Percentiles rank a stretch among this genome's conserved stretches.
Evolutionary conservation across 2,888 invertebrate genomes (phyloP).

Genomic region (Sarcophaga caerulescens): DNA sequence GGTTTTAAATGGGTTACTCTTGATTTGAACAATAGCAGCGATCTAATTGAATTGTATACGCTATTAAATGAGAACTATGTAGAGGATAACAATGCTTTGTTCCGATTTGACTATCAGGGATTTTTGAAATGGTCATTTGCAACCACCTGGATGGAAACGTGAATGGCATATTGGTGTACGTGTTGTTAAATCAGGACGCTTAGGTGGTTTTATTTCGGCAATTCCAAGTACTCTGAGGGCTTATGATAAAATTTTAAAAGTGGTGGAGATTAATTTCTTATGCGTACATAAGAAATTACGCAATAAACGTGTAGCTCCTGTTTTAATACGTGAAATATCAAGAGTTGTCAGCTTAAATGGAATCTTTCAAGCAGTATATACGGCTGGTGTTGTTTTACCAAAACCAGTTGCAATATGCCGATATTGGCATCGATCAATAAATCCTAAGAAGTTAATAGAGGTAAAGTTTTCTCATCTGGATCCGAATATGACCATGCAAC

Average conservation of each 20-base stretch:
- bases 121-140: slow-evolving; percentile 99
- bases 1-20: slow-evolving; percentile 98
- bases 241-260: slow-evolving; percentile 91
- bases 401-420: slow-evolving; percentile 98
- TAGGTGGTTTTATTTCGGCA: slow-evolving; percentile 99
- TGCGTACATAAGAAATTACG: slow-evolving; percentile 99
- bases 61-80: slow-evolving; percentile 99
- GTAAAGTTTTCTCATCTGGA: slow-evolving; percentile 98
- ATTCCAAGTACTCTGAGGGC: slow-evolving; percentile 96
- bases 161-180: slow-evolving; percentile 98
- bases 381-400: slow-evolving; percentile 98
- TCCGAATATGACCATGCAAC: slow-evolving; percentile 99
- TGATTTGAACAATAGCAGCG: slow-evolving; percentile 92
- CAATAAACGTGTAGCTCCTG: slow-evolving; percentile 98
- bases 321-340: slow-evolving; percentile 98
- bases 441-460: slow-evolving; percentile 99
- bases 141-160: slow-evolving; percentile 97
- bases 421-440: slow-evolving; percentile 99
- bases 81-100: slow-evolving; percentile 99
- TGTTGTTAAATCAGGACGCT: slow-evolving; percentile 93
- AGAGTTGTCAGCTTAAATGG: slow-evolving; percentile 96
- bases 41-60: slow-evolving; percentile 95
- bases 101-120: slow-evolving; percentile 98
- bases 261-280: slow-evolving; percentile 99
- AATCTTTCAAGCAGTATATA: slow-evolving; percentile 99